A percentile compares a stretch with the other conserved stretches of the same genome.
Evolutionary conservation across 1,140 invertebrate genomes (phyloP).

Genomic region (Eufriesea mexicana): DNA sequence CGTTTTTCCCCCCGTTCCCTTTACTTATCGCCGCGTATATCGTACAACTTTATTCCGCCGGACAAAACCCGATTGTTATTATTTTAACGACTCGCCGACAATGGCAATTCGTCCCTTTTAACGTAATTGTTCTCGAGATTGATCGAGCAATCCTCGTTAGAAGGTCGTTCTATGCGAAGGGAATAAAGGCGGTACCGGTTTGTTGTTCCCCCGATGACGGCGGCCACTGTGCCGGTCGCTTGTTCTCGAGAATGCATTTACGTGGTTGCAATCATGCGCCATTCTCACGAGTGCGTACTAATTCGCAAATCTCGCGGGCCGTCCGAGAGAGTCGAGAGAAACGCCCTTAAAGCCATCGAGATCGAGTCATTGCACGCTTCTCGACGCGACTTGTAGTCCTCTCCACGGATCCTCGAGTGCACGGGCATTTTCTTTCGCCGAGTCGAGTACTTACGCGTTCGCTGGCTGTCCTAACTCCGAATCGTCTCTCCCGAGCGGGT

Average conservation of each 20-base stretch:
- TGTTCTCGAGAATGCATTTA: slow-evolving; percentile 67
- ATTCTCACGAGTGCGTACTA: slow-evolving; percentile 63
- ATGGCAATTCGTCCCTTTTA: slow-evolving; percentile 5
- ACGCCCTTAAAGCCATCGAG: slow-evolving; percentile 65
- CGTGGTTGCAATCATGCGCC: slow-evolving; percentile 51
- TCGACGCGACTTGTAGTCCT: slow-evolving; percentile 59
- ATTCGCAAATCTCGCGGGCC: slow-evolving; percentile 64
- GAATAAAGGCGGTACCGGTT: slow-evolving; percentile 25
- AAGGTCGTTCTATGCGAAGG: slow-evolving; percentile 24
- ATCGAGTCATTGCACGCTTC: slow-evolving; percentile 62
- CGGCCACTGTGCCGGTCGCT: slow-evolving; percentile 50
- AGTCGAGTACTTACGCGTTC: slow-evolving; percentile 17
- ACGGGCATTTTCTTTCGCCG: slow-evolving; percentile 43
- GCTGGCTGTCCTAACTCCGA: slow-evolving; percentile 16
- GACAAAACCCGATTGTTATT: not conserved
- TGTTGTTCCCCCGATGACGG: slow-evolving; percentile 4
- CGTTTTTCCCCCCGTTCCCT: too few species aligned
- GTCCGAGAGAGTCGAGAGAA: slow-evolving; percentile 40
- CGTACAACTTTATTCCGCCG: not conserved
- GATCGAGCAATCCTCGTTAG: slow-evolving; percentile 42
- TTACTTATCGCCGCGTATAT: too few species aligned
- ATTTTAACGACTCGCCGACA: slow-evolving; percentile 20
- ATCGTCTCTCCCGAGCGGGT: slow-evolving; percentile 25
- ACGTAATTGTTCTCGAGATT: not conserved
- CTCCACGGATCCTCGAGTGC: slow-evolving; percentile 54